Evolutionary conservation across 2,888 invertebrate genomes (phyloP).

Genomic region (Polia nebulosa): DNA sequence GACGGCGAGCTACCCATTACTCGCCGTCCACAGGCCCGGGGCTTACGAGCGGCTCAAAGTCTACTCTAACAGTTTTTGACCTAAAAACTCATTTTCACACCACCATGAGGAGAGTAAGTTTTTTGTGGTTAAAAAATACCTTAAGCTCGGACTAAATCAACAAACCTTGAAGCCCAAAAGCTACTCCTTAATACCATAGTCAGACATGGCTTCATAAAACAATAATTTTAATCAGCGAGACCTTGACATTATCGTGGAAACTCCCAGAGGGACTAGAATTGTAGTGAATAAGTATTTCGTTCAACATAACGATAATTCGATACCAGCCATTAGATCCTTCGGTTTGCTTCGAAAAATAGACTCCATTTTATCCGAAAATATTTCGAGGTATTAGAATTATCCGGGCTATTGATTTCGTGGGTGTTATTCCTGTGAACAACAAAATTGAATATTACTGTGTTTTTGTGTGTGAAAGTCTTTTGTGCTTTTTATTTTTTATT

Average conservation of each 20-base stretch:
- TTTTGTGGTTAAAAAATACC: too few species aligned
- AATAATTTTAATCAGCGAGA: slow-evolving; percentile 4
- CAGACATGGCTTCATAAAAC: slow-evolving; percentile 18
- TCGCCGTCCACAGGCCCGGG: too few species aligned
- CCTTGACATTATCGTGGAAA: slow-evolving; percentile 16
- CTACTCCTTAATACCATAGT: neutral
- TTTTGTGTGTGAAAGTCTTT: neutral
- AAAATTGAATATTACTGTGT: slow-evolving; percentile 1
- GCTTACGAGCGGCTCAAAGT: too few species aligned
- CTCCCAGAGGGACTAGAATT: slow-evolving; percentile 12
- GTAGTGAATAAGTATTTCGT: slow-evolving; percentile 30
- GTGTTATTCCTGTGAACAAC: neutral
- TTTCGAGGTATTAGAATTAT: slow-evolving; percentile 28
- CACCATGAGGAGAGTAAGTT: too few species aligned
- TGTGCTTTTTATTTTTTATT: neutral
- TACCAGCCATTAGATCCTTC: slow-evolving; percentile 36
- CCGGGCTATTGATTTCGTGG: slow-evolving; percentile 28
- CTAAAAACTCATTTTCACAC: too few species aligned
- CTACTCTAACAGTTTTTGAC: too few species aligned
- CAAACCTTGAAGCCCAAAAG: neutral
- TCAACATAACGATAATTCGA: slow-evolving; percentile 28
- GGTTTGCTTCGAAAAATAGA: neutral
- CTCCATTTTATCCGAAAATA: slow-evolving; percentile 16
- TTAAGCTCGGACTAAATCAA: neutral
- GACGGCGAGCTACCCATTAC: too few species aligned